These are phyloP conservation scores for Melanargia galathea DNA, from an alignment of 2,888 invertebrate genomes.

Conservation along the genomic window DNA sequence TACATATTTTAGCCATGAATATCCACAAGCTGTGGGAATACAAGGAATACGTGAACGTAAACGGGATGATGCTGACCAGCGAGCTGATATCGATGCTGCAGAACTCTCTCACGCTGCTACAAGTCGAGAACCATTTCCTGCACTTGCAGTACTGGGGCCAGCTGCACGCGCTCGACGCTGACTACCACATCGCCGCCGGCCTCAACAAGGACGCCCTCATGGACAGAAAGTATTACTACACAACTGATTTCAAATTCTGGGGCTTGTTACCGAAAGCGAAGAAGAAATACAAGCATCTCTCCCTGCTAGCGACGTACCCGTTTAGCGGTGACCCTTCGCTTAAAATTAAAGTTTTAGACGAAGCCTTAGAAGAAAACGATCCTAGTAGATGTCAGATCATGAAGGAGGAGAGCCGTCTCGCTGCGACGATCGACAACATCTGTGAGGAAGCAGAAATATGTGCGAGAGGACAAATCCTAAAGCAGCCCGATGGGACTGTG, in stretches of 20 bases:
- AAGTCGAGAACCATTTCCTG: constrained; percentile 92
- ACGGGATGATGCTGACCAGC: constrained; percentile 86
- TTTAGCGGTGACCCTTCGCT: constrained; percentile 80
- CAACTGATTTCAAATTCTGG: constrained; percentile 88
- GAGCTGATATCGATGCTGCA: constrained; percentile 88
- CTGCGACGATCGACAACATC: constrained; percentile 87
- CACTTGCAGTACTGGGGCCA: constrained; percentile 94
- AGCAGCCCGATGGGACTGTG: constrained; percentile 86
- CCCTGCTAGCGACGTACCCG: constrained; percentile 68
- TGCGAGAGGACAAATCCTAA: constrained; percentile 90
- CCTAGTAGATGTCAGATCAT: constrained; percentile 77
- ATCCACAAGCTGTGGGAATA: constrained; percentile 76
- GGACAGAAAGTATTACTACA: constrained; percentile 90
- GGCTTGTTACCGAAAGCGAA: constrained; percentile 71
- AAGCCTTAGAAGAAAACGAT: constrained; percentile 63
- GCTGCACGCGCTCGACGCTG: constrained; percentile 87
- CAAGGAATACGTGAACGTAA: constrained; percentile 72
- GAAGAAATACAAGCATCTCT: constrained; percentile 68
- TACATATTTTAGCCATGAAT: constrained; percentile 53
- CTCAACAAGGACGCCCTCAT: constrained; percentile 88
- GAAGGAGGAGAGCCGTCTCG: constrained; percentile 90
- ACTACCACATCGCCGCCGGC: constrained; percentile 93
- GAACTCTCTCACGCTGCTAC: constrained; percentile 89
- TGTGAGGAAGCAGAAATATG: constrained; percentile 89
- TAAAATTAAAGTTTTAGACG: constrained; percentile 74